A percentile compares a stretch with the other conserved stretches of the same genome.
phyloP scores from a whole-genome alignment of 2,797 vertebrate genomes.

The Sebastes jordani region DNA sequence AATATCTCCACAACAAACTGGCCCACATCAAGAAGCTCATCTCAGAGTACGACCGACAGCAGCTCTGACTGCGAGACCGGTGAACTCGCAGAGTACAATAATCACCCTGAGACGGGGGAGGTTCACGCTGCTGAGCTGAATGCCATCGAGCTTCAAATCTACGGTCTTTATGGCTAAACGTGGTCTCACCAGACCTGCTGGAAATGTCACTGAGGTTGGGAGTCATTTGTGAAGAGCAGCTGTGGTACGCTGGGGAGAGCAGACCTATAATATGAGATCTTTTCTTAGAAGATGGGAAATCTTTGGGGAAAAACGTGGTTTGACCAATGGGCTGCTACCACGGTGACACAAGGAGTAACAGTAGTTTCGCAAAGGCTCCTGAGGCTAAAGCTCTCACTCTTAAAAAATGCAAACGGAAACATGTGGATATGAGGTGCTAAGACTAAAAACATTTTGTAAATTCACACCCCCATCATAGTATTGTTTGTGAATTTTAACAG shows the following conservation, averaged over 20 bases:
- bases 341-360: not conserved
- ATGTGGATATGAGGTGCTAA: slow-evolving; percentile 26
- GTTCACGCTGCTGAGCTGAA: slow-evolving; percentile 24
- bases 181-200: slow-evolving; percentile 5
- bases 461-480: not conserved
- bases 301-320: not conserved
- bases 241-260: not conserved
- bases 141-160: slow-evolving; percentile 3
- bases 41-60: slow-evolving; percentile 90
- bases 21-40: slow-evolving; percentile 95
- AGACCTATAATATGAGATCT: not conserved
- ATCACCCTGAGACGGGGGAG: slow-evolving; percentile 1
- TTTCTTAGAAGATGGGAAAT: not conserved
- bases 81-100: not conserved
- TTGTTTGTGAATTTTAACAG: slow-evolving; percentile 24
- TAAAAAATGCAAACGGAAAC: not conserved
- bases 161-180: not conserved
- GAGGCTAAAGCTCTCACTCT: not conserved
- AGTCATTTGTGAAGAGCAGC: slow-evolving; percentile 4
- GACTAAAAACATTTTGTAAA: slow-evolving; percentile 29
- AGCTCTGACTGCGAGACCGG: slow-evolving; percentile 59
- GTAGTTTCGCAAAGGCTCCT: slow-evolving; percentile 1
- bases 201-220: not conserved
- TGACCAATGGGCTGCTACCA: not conserved
- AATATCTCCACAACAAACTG: slow-evolving; percentile 96